These are phyloP conservation scores for Danio choprae DNA, from an alignment of 2,797 vertebrate genomes.

Conservation along the genomic window DNA sequence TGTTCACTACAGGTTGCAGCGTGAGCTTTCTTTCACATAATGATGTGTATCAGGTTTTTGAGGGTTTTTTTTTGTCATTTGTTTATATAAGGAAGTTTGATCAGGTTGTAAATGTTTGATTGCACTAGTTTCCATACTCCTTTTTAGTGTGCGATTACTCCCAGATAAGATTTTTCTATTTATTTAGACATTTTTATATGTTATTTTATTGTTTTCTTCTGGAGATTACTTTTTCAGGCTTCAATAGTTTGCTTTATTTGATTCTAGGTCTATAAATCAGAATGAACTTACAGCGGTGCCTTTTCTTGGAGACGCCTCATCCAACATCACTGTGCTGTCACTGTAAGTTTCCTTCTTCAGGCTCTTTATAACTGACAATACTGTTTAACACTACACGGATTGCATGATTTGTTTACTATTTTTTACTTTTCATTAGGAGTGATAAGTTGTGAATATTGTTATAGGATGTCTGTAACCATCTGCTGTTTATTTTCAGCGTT, in stretches of 20 bases:
- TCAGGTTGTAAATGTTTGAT: not conserved
- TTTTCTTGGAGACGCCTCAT: conserved; percentile 86
- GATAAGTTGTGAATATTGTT: not conserved
- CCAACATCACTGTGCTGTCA: conserved; percentile 90
- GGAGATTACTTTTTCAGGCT: not conserved
- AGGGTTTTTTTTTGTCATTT: no score
- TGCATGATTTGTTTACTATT: not conserved
- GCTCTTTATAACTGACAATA: not conserved
- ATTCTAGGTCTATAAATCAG: conserved; percentile 91
- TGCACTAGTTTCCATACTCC: not conserved
- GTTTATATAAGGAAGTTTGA: no score
- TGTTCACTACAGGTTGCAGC: no score
- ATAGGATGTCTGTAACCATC: not conserved
- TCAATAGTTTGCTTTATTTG: conserved; percentile 30
- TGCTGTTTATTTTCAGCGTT: conserved; percentile 75
- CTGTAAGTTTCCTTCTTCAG: conserved; percentile 83
- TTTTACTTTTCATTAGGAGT: not conserved
- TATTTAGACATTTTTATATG: not conserved
- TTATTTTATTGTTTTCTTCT: not conserved
- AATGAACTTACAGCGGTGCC: conserved; percentile 90
- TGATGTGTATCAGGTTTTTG: no score
- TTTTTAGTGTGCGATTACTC: not conserved
- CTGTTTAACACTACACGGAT: not conserved
- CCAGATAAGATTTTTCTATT: not conserved
- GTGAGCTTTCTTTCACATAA: no score